Base-by-base conservation (phyloP, 2,888 invertebrate genomes). In the Dioctria linearis region DNA sequence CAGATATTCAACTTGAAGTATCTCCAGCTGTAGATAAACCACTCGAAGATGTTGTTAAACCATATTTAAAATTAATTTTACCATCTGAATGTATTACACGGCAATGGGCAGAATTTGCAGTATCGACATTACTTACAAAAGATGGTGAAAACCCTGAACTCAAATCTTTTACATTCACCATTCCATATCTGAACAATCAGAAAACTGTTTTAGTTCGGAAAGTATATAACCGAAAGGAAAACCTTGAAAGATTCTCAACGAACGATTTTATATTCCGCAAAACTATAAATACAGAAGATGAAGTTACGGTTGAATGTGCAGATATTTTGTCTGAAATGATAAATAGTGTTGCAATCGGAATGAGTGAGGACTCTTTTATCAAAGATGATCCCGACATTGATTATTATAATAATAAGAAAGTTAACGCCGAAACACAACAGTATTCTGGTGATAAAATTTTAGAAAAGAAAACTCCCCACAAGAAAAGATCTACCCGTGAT, bases 181-280 rank as follows among this genome's bases (percentile, higher is more conserved):
- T 93, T 83, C 89, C 90, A 39, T 94, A 93, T 85, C 88, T 90
- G 82, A 91, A 91, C 85, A 89, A 91, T 85, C 92, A 92, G 85
- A 90, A 90, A 82, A 89, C 89, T 84, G 86, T 93, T 49, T 85
- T 93, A 4, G 91, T 93, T 86, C 90, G 88, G 3, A 87, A 86
- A 6, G 85, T 87, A 86, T 86, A 86, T 3, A 88, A 86, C 83
- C 87, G 88, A 25, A 88, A 86, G 0, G 88, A 89, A 80, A 83
- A 75, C 2, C n/a, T 75, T 13, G 75, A 75, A 25, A 75, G 8
- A 46, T 80, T 80, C 3, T 83, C 83, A 8, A 81, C 84, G 11
- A 83, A 84, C 2, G 84, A 87, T 43, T 85, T 88, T 3, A 80
- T 84, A 4, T 89, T 89, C 81, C 86, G 85, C 4, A 80, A 84